A percentile compares a stretch with the other conserved stretches of the same genome.
Evolutionary conservation across 2,797 vertebrate genomes (phyloP).

Genomic region (Enteromius fasciolatus): DNA sequence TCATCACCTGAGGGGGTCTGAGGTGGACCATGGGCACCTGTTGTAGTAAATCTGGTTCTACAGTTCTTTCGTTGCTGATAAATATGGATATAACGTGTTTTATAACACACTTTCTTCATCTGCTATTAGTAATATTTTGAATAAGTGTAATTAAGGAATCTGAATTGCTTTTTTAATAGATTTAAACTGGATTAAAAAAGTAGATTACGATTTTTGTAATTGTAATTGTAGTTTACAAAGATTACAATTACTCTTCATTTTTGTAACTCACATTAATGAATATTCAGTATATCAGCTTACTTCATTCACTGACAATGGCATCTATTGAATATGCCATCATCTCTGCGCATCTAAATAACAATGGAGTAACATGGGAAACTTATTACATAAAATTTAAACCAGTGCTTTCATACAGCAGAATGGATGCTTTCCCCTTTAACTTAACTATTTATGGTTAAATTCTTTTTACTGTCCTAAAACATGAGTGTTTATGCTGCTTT

Average conservation of each 20-base stretch:
- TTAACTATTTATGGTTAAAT: background rate
- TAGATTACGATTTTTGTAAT: background rate
- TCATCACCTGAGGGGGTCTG: background rate
- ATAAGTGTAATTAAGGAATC: background rate
- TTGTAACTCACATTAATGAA: constrained; percentile 48
- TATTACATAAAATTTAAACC: constrained; percentile 13
- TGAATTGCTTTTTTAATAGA: background rate
- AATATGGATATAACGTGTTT: background rate
- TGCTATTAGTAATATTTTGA: constrained; percentile 12
- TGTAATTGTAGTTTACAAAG: too few relatives aligned
- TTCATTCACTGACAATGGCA: constrained; percentile 28
- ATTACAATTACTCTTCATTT: constrained; percentile 15
- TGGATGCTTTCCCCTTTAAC: background rate
- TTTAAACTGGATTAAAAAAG: background rate
- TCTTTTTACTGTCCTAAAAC: constrained; percentile 34
- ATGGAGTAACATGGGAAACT: background rate
- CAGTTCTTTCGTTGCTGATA: background rate
- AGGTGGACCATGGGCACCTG: background rate
- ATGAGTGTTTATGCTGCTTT: constrained; percentile 53
- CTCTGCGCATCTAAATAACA: background rate
- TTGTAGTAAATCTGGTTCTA: background rate
- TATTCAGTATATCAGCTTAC: constrained; percentile 5
- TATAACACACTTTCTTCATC: background rate
- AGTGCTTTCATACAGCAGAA: constrained; percentile 28
- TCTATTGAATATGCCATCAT: constrained; percentile 15